These are phyloP conservation scores for Caretta caretta DNA, from an alignment of 2,113 vertebrate genomes.

Conservation along the genomic window DNA sequence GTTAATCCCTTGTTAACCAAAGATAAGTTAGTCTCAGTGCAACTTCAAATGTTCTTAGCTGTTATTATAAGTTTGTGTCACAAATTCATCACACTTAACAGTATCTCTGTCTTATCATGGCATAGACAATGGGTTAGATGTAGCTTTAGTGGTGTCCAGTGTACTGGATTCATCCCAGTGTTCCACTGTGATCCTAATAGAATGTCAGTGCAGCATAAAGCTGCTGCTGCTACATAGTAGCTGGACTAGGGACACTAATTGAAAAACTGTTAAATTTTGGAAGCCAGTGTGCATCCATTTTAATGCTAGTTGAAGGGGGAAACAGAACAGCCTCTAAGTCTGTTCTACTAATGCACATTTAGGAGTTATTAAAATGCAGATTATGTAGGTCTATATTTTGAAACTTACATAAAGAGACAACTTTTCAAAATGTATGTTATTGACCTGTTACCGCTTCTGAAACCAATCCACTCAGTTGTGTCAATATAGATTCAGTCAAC, in stretches of 20 bases:
- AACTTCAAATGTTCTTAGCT: not conserved
- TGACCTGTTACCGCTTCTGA: not conserved
- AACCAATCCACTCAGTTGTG: constrained; percentile 19
- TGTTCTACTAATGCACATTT: not conserved
- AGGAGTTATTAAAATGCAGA: constrained; percentile 24
- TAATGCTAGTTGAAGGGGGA: not conserved
- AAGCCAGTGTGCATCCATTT: not conserved
- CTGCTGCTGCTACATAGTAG: not conserved
- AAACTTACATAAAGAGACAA: not conserved
- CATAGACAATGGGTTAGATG: not conserved
- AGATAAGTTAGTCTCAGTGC: not conserved
- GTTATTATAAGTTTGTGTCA: not conserved
- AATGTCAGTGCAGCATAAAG: not conserved
- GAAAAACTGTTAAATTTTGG: no score
- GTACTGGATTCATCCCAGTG: not conserved
- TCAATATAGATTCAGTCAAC: not conserved
- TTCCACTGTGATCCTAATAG: not conserved
- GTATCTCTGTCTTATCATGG: not conserved
- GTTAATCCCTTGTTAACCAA: not conserved
- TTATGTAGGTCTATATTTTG: constrained; percentile 24
- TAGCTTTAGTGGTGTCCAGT: not conserved
- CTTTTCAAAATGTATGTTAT: not conserved
- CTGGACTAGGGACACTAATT: fast-evolving
- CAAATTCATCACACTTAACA: not conserved
- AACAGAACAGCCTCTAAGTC: constrained; percentile 1